Conservation (phyloP, 2,797 vertebrate species). For the Spizella passerina region DNA sequence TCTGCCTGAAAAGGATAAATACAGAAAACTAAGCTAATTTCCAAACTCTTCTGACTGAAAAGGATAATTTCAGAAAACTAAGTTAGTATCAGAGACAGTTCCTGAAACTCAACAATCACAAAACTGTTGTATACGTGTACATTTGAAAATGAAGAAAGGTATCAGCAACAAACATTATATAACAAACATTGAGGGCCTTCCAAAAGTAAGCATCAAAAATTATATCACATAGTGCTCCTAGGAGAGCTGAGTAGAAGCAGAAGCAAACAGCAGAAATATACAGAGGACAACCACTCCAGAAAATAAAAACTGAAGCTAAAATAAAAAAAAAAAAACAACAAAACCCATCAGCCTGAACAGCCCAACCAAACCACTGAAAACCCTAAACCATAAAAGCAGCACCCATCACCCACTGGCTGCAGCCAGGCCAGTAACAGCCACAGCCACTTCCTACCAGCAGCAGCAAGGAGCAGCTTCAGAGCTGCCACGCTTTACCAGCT, state of each 20-base stretch:
- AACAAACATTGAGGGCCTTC: not conserved
- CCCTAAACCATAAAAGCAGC: not conserved
- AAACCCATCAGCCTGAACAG: not conserved
- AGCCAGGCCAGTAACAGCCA: not conserved
- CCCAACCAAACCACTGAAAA: not conserved
- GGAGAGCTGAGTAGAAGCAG: not conserved
- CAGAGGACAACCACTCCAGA: not conserved
- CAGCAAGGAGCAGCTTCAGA: not conserved
- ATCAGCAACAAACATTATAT: not conserved
- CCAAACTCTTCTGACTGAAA: not conserved
- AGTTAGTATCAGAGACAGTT: not conserved
- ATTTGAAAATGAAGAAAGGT: not conserved
- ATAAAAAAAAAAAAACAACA: not conserved
- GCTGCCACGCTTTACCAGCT: fast-evolving
- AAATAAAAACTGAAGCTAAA: not conserved
- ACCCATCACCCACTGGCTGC: not conserved
- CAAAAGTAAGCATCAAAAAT: not conserved
- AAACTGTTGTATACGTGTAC: not conserved
- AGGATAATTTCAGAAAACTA: not conserved
- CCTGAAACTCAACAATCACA: not conserved
- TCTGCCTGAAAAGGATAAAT: not conserved
- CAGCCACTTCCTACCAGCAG: not conserved
- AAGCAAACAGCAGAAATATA: not conserved
- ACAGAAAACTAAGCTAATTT: not conserved
- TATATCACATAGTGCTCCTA: fast-evolving